Percentiles rank a stretch among this genome's conserved stretches.
Evolutionary conservation across 2,797 vertebrate genomes (phyloP).

Genomic region (Hydrophis major): DNA sequence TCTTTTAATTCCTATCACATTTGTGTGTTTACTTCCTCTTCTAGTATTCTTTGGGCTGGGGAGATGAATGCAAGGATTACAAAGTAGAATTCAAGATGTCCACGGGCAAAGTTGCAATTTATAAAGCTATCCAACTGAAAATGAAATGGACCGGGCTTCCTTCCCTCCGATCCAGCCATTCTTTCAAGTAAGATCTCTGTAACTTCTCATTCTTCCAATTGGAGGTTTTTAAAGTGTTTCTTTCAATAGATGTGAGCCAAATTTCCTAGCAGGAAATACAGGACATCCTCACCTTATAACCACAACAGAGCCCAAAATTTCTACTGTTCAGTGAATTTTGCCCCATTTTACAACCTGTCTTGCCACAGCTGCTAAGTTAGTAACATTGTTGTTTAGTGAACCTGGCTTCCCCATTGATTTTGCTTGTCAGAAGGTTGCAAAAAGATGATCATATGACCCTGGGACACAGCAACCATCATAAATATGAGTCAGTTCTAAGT

Average conservation of each 20-base stretch:
- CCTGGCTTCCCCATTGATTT: neutral
- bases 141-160: constrained; percentile 45
- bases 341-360: neutral
- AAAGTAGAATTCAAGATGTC: constrained; percentile 34
- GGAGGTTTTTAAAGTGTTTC: neutral
- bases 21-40: constrained; percentile 20
- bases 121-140: constrained; percentile 46
- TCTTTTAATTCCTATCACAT: constrained; percentile 3
- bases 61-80: constrained; percentile 51
- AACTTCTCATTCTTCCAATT: neutral
- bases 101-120: constrained; percentile 29
- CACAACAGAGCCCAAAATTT: neutral
- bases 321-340: neutral
- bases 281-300: neutral
- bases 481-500: neutral
- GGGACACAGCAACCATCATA: neutral
- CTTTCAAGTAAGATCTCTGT: constrained; percentile 5
- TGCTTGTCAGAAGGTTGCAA: neutral
- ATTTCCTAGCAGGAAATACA: neutral
- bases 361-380: neutral
- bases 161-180: constrained; percentile 30
- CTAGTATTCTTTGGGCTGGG: constrained; percentile 46
- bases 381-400: neutral
- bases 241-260: constrained; percentile 24
- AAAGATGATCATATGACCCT: neutral